Evolutionary conservation across 37 sponge, comb jelly and placozoan species (phyloP), one percentile per base, ranked within the genome.

Genomic region (Haliclona indistincta): DNA sequence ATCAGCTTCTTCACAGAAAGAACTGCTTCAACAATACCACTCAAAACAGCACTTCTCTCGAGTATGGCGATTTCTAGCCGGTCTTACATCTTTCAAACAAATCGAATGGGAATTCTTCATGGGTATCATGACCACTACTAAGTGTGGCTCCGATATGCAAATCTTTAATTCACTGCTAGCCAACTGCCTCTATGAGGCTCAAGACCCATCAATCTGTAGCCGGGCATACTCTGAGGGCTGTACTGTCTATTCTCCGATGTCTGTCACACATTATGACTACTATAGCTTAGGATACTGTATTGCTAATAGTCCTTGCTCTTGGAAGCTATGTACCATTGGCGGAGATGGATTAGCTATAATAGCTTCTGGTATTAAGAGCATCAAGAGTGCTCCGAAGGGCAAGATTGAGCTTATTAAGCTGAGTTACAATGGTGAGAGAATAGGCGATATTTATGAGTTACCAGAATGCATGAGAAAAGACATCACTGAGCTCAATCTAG

Each of bases 301-400:
- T 20, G 53, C 53, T 20, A 49, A 49, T 17, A 49, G 17, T 49
- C 53, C n/a, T n/a, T 65, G 67, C 30, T 6, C 6, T 22, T 65
- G 67, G 67, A 65, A 29, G 20, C 67, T 65, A 10, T 65, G 67
- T 65, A 22, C 40, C 10, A 65, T 65, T 38, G 67, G 67, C 36
- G 67, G 40, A 22, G 38, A 65, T 8, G 38, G 38, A 5, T 22
- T 65, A 38, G 67, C 6, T 20, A 29, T 29, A 20, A 65, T 65
- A 38, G 38, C 67, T 65, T n/a, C 67, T 20, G 67, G 40, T 22
- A 33, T 65, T 7, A n/a, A 30, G n/a, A 20, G 40, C 6, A 29
- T 38, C 20, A 4, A 33, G 6, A 37, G 41, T 10, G 41, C 20
- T 10, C 38, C 41, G 20, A 37, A 6, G 6, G 67, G 67, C 4